Conservation (phyloP, 2,888 invertebrate species). For the Iphiclides podalirius region DNA sequence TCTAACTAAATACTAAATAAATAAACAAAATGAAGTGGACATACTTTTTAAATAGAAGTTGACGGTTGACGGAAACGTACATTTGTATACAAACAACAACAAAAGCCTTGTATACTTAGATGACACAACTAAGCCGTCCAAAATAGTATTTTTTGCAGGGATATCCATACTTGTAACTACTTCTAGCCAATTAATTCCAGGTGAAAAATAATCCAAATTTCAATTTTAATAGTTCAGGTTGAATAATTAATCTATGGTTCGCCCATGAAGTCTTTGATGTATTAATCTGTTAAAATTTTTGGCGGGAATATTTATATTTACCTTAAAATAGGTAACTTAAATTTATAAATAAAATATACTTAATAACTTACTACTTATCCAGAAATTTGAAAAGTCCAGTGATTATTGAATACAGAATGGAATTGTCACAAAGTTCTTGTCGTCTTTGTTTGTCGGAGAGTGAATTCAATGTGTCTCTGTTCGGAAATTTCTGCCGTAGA, state of each 20-base stretch:
- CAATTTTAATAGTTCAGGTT: slow-evolving; percentile 10
- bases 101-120: slow-evolving; percentile 55
- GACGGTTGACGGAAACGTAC: slow-evolving; percentile 15
- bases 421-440: slow-evolving; percentile 53
- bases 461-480: slow-evolving; percentile 62
- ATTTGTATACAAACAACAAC: slow-evolving; percentile 30
- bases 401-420: slow-evolving; percentile 42
- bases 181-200: slow-evolving; percentile 15
- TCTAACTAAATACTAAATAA: slow-evolving; percentile 13
- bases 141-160: slow-evolving; percentile 56
- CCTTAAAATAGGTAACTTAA: slow-evolving; percentile 10
- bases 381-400: slow-evolving; percentile 11
- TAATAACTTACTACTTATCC: slow-evolving; percentile 14
- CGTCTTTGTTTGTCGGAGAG: slow-evolving; percentile 60
- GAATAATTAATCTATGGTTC: slow-evolving; percentile 16
- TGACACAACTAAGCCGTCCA: slow-evolving; percentile 66
- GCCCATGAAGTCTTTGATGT: neutral
- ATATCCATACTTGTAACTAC: slow-evolving; percentile 27
- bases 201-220: slow-evolving; percentile 18
- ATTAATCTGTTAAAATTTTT: slow-evolving; percentile 14
- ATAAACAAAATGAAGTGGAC: slow-evolving; percentile 24
- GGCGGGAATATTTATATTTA: slow-evolving; percentile 16
- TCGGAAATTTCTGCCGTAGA: slow-evolving; percentile 53
- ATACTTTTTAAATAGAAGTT: neutral
- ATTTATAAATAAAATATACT: slow-evolving; percentile 10